phyloP scores from a whole-genome alignment of 2,113 vertebrate genomes.

The Ranitomeya variabilis region DNA sequence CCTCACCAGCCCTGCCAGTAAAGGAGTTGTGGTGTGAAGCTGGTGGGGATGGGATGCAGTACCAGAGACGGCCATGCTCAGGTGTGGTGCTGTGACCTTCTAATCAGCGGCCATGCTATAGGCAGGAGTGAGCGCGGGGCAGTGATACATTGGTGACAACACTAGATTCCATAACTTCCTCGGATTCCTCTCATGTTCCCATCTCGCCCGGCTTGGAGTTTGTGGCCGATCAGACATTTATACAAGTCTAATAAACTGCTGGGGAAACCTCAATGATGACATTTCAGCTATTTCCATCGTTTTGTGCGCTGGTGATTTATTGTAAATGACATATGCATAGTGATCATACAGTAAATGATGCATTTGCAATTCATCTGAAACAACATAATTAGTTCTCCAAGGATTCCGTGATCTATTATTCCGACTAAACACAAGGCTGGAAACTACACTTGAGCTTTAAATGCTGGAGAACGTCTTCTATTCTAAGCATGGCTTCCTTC shows the following conservation, averaged over 20 bases:
- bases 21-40: no score
- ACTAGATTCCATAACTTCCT: background rate
- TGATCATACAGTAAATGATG: conserved; percentile 64
- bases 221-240: background rate
- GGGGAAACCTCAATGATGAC: conserved; percentile 57
- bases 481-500: conserved; percentile 64
- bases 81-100: no score
- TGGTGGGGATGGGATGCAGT: background rate
- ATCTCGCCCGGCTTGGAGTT: background rate
- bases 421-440: conserved; percentile 61
- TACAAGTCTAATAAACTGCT: conserved; percentile 52
- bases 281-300: conserved; percentile 58
- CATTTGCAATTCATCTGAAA: conserved; percentile 67
- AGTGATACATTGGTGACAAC: background rate
- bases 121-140: no score
- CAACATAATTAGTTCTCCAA: conserved; percentile 71
- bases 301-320: conserved; percentile 60
- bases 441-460: conserved; percentile 62
- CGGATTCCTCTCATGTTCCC: background rate
- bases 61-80: background rate
- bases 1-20: no score
- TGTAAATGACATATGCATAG: conserved; percentile 62
- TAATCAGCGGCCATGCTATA: no score
- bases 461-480: conserved; percentile 62
- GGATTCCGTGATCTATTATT: conserved; percentile 63